phyloP scores from a whole-genome alignment of 2,888 invertebrate species.

The Alviniconcha strummeri region DNA sequence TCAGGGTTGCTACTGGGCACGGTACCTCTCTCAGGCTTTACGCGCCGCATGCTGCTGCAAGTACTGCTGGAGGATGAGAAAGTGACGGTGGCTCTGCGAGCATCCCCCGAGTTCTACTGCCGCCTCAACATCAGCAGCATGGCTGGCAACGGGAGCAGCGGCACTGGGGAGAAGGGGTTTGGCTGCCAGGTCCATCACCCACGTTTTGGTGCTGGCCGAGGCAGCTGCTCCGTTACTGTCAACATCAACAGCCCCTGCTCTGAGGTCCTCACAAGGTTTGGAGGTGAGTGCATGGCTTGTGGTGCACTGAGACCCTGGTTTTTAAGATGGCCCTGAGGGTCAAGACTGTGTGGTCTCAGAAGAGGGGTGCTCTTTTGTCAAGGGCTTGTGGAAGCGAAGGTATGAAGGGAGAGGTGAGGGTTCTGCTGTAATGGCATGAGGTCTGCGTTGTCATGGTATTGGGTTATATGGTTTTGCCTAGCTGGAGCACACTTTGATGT shows the following conservation, averaged over 20 bases:
- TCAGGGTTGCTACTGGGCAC: conserved; percentile 49
- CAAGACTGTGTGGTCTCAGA: too few species aligned
- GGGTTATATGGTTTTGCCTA: too few species aligned
- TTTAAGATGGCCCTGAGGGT: too few species aligned
- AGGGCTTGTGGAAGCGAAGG: too few species aligned
- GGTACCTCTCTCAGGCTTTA: conserved; percentile 84
- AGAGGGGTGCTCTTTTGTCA: too few species aligned
- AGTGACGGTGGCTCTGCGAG: conserved; percentile 82
- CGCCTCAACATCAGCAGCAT: conserved; percentile 48
- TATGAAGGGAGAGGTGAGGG: too few species aligned
- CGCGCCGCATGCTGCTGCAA: conserved; percentile 89
- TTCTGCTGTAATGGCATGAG: too few species aligned
- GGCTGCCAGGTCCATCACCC: conserved; percentile 77
- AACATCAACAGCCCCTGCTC: conserved; percentile 85
- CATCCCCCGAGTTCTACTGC: conserved; percentile 38
- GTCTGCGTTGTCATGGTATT: too few species aligned
- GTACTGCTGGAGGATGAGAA: conserved; percentile 90
- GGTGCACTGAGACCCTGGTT: background rate
- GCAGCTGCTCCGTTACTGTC: conserved; percentile 83
- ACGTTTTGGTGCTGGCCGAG: conserved; percentile 83
- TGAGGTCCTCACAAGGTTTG: conserved; percentile 80
- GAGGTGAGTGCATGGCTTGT: conserved; percentile 61
- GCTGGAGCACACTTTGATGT: too few species aligned
- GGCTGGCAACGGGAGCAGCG: background rate
- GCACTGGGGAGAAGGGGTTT: conserved; percentile 5